A percentile compares a stretch with the other conserved stretches of the same genome.
Evolutionary conservation across 2,888 invertebrate species (phyloP).

Genomic region (Trichopoda pennipes): DNA sequence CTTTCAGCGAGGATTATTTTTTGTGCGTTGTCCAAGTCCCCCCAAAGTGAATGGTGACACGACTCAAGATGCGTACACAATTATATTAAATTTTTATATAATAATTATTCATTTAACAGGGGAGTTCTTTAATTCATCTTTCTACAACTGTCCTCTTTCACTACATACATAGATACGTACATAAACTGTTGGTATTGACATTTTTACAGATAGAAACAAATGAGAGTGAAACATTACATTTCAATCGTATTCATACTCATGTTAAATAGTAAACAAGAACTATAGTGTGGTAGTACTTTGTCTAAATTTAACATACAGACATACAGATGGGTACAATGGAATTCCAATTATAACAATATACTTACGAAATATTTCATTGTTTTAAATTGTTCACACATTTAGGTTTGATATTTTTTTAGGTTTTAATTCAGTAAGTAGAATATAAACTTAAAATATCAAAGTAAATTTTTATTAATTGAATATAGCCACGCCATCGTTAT

Average conservation of each 20-base stretch:
- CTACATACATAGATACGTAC: constrained; percentile 9
- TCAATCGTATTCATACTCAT: constrained; percentile 21
- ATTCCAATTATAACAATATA: not conserved
- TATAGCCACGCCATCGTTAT: too few species aligned
- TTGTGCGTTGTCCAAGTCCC: constrained; percentile 63
- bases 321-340: not conserved
- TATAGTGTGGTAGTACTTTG: constrained; percentile 48
- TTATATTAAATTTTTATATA: constrained; percentile 40
- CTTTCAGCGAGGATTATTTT: constrained; percentile 30
- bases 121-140: constrained; percentile 21
- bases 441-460: too few species aligned
- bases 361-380: not conserved
- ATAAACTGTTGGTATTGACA: not conserved
- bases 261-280: constrained; percentile 34
- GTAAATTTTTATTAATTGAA: too few species aligned
- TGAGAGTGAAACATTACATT: constrained; percentile 37
- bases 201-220: constrained; percentile 21
- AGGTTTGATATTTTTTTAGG: not conserved
- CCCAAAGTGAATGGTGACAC: constrained; percentile 27
- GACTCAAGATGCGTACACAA: constrained; percentile 49
- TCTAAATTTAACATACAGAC: not conserved
- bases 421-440: too few species aligned
- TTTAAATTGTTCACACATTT: not conserved
- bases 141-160: not conserved
- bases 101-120: constrained; percentile 36